phyloP scores from a whole-genome alignment of 2,113 vertebrate species.

The Mobula hypostoma region DNA sequence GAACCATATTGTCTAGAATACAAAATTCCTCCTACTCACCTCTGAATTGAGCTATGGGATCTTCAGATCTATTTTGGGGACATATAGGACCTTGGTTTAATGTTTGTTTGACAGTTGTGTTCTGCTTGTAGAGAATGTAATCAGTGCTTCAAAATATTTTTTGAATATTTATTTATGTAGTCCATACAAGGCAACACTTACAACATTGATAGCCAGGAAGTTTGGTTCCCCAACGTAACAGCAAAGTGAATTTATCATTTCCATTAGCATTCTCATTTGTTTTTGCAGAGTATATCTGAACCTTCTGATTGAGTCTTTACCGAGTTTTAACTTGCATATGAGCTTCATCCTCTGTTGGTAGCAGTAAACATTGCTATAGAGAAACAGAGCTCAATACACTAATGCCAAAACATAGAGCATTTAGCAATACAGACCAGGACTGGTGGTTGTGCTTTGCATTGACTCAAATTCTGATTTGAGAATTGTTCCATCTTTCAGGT shows the following conservation, averaged over 20 bases:
- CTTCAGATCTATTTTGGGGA: no score
- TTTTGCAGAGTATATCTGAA: background rate
- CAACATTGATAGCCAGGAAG: background rate
- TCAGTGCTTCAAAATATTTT: background rate
- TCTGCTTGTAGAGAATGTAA: no score
- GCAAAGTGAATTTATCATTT: background rate
- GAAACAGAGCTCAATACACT: no score
- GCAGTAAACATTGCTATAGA: no score
- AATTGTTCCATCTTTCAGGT: background rate
- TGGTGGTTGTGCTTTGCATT: background rate
- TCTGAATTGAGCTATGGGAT: no score
- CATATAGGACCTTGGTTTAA: no score
- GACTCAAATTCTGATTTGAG: background rate
- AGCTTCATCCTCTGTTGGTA: no score
- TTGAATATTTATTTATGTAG: background rate
- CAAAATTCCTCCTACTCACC: no score
- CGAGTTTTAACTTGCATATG: background rate
- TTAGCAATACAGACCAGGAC: no score
- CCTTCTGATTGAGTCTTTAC: background rate
- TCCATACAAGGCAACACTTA: background rate
- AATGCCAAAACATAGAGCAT: no score
- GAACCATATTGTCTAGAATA: no score
- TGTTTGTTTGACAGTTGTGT: no score
- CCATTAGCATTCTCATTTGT: background rate
- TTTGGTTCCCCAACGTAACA: background rate